Evolutionary conservation across 1,140 invertebrate species (phyloP).

Genomic region (Bursaphelenchus mucronatus): DNA sequence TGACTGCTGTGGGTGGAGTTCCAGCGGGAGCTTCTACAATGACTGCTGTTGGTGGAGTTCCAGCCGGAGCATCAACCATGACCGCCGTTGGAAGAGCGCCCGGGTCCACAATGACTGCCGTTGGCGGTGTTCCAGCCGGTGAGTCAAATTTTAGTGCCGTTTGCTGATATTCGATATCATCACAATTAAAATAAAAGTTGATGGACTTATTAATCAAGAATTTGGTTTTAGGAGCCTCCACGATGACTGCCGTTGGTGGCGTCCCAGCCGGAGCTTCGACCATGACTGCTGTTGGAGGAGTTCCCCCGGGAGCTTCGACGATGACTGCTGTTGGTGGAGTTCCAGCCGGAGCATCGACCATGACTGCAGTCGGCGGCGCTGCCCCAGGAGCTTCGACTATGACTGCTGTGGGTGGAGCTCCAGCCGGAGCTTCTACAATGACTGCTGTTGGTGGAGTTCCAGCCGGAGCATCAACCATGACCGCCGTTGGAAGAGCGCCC

Average conservation of each 20-base stretch:
- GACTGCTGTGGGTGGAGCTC: neutral
- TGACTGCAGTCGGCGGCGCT: neutral
- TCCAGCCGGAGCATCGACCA: neutral
- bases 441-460: neutral
- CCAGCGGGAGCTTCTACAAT: conserved; percentile 11
- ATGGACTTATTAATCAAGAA: too few species aligned
- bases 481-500: neutral
- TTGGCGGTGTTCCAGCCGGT: conserved; percentile 3
- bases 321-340: conserved; percentile 25
- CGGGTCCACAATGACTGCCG: too few species aligned
- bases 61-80: conserved; percentile 21
- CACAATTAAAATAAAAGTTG: too few species aligned
- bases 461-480: too few species aligned
- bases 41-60: conserved; percentile 11
- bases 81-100: conserved; percentile 5
- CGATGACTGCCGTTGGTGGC: conserved; percentile 3
- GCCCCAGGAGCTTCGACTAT: neutral
- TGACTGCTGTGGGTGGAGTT: conserved; percentile 18
- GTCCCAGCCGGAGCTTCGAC: conserved; percentile 4
- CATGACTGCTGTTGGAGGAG: conserved; percentile 20
- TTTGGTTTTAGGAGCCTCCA: conserved; percentile 8
- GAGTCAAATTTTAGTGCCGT: neutral
- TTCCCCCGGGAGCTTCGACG: conserved; percentile 10
- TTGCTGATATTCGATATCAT: neutral
- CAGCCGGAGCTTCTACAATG: neutral